phyloP scores from a whole-genome alignment of 2,888 invertebrate species.

The Teinopalpus imperialis region DNA sequence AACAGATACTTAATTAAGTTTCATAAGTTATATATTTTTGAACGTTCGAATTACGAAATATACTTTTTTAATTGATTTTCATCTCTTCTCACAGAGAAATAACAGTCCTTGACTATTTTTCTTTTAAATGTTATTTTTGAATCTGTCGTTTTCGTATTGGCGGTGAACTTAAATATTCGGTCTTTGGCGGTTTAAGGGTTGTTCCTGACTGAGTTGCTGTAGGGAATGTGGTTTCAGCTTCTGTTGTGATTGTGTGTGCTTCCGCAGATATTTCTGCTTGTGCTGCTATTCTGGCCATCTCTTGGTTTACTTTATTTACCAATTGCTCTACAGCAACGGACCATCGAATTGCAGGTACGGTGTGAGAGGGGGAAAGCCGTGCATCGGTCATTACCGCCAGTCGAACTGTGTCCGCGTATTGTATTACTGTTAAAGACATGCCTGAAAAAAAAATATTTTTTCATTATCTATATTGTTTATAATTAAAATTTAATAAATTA shows the following conservation, averaged over 20 bases:
- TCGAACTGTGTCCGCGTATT: slow-evolving; percentile 84
- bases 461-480: too few species aligned
- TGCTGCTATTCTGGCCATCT: slow-evolving; percentile 63
- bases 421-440: slow-evolving; percentile 87
- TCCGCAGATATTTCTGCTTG: slow-evolving; percentile 35
- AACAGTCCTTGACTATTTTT: too few species aligned
- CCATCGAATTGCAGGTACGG: slow-evolving; percentile 75
- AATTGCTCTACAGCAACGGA: slow-evolving; percentile 62
- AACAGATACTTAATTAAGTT: too few species aligned
- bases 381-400: slow-evolving; percentile 88
- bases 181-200: slow-evolving; percentile 48
- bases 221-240: not conserved
- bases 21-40: too few species aligned
- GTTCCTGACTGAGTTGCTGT: not conserved
- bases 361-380: slow-evolving; percentile 85
- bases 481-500: too few species aligned
- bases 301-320: slow-evolving; percentile 60
- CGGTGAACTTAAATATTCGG: slow-evolving; percentile 55
- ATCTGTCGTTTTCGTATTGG: slow-evolving; percentile 48
- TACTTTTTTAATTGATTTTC: too few species aligned
- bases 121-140: slow-evolving; percentile 30
- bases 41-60: too few species aligned
- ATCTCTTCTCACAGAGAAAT: too few species aligned
- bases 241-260: slow-evolving; percentile 35
- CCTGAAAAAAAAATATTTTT: too few species aligned